These are phyloP conservation scores for Neodon shergylaensis DNA, from an alignment of 2,113 vertebrate genomes.

Conservation along the genomic window DNA sequence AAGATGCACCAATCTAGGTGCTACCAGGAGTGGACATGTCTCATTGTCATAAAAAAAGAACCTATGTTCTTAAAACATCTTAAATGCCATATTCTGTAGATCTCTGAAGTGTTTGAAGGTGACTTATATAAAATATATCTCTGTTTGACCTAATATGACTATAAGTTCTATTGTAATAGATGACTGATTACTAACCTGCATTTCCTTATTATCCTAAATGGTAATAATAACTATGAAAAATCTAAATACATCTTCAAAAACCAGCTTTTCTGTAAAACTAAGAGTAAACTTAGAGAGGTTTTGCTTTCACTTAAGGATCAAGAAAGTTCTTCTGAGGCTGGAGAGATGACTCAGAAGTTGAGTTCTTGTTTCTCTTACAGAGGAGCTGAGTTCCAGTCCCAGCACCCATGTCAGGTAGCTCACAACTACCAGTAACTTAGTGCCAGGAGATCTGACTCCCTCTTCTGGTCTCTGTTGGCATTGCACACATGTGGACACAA, in stretches of 20 bases:
- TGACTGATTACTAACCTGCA: too few relatives aligned
- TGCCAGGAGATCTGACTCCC: neutral
- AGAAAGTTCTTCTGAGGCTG: neutral
- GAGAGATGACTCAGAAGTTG: neutral
- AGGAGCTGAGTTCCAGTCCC: neutral
- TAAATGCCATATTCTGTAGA: too few relatives aligned
- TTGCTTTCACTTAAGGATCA: constrained; percentile 25
- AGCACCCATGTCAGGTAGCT: neutral
- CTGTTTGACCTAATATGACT: too few relatives aligned
- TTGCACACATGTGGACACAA: neutral
- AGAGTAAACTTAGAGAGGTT: constrained; percentile 33
- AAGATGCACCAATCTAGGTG: too few relatives aligned
- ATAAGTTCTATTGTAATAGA: too few relatives aligned
- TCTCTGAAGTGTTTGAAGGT: too few relatives aligned
- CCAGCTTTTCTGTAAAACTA: neutral
- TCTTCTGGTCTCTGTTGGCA: neutral
- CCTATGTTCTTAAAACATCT: too few relatives aligned
- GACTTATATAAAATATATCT: too few relatives aligned
- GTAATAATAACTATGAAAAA: neutral
- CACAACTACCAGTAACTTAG: neutral
- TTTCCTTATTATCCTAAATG: too few relatives aligned
- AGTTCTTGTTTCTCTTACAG: neutral
- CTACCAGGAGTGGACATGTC: too few relatives aligned
- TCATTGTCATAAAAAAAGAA: too few relatives aligned
- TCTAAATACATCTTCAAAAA: constrained; percentile 9